Base-by-base conservation (phyloP, 2,113 vertebrate species). In the Pedionomus torquatus region DNA sequence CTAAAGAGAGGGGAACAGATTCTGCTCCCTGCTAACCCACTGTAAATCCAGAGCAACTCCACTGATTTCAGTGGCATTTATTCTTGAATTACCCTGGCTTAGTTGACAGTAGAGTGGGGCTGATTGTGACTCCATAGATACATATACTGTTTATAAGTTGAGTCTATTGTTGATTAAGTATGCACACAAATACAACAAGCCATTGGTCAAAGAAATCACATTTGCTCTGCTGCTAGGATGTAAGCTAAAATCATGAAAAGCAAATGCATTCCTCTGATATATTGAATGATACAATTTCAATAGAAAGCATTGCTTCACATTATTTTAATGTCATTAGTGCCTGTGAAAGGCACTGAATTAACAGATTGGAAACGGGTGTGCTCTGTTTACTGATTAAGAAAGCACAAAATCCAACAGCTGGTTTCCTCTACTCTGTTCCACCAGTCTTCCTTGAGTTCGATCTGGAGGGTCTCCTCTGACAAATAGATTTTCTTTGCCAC, bases 161-260 rank as follows among this genome's bases (percentile, higher is more conserved):
- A 93, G 78, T 92, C 72, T 95, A 87, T 97, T 95, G 91, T 93
- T 96, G 92, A 97, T 96, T 95, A 97, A 93, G 95, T 96, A 96
- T 94, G 93, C 93, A 93, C 70, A 96, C 57, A 95, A 96, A 95
- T 78, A 52, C 93, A 97, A 95, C 78, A 94, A 86, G 84, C 81
- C 93, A 97, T 97, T 95, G 96, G 68, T 97, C 95, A 95, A 91
- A 97, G 75, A 96, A 97, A 97, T 97, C 84, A 61, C 89, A 95
- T 97, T 96, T 93, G 43, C 83, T 96, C 63, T 90, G 92, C 91
- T 98, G 86, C 87, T 75, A 96, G 85, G 86, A 93, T 97, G 93
- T 91, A 96, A 97, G 94, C 91, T 46, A 95, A 97, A 97, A 97
- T 97, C 60, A 89, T 93, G 54, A 88, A 89, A 97, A 93, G 39